Percentiles rank a stretch among this genome's conserved stretches.
These are phyloP conservation scores for Glyphotaelius pellucidus DNA, from an alignment of 2,888 invertebrate genomes.

Conservation along the genomic window DNA sequence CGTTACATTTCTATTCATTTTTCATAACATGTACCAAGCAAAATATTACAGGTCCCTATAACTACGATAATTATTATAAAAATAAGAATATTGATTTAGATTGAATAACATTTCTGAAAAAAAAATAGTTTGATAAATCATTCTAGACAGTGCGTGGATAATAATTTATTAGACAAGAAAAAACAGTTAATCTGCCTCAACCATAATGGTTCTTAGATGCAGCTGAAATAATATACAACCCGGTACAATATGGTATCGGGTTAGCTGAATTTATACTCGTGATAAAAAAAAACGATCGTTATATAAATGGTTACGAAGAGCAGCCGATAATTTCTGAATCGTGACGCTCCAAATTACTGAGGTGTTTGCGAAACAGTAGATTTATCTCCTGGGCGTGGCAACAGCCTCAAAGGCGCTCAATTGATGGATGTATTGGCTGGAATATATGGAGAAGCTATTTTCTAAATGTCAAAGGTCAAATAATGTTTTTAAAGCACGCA, in stretches of 20 bases:
- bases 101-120: background rate
- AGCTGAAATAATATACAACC: slow-evolving; percentile 7
- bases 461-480: slow-evolving; percentile 61
- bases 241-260: slow-evolving; percentile 16
- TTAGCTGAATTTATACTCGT: slow-evolving; percentile 6
- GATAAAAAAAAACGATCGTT: slow-evolving; percentile 22
- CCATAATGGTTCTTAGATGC: background rate
- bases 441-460: slow-evolving; percentile 60
- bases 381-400: slow-evolving; percentile 63
- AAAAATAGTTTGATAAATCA: background rate
- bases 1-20: too few relatives aligned
- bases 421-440: slow-evolving; percentile 61
- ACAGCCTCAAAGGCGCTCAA: slow-evolving; percentile 54
- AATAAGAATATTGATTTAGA: background rate
- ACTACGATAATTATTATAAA: too few relatives aligned
- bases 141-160: background rate
- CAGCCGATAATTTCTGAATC: slow-evolving; percentile 61
- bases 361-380: slow-evolving; percentile 64
- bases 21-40: too few relatives aligned
- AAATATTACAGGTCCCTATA: background rate
- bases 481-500: slow-evolving; percentile 39
- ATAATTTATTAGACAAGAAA: background rate
- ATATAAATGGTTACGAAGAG: slow-evolving; percentile 39
- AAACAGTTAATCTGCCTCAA: background rate
- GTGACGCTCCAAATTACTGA: slow-evolving; percentile 60